These are phyloP conservation scores for Dipodomys merriami DNA, from an alignment of 2,113 vertebrate genomes.

Conservation along the genomic window DNA sequence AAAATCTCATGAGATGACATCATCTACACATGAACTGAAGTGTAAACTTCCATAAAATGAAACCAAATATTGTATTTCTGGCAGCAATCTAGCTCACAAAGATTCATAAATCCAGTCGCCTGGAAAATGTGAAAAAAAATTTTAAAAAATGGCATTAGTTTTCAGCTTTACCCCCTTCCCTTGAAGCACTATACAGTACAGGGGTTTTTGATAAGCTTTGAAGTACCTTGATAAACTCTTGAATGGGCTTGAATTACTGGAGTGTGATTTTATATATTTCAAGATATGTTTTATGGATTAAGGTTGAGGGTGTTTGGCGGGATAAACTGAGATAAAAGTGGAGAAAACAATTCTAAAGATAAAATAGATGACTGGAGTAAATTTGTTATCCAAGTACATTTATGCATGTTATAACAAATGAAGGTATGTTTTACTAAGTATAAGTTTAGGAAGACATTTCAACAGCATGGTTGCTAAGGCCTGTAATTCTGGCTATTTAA, in stretches of 20 bases:
- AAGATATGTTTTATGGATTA: neutral
- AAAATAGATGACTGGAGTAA: neutral
- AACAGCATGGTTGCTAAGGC: too few species aligned
- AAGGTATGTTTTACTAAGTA: too few species aligned
- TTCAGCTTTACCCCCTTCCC: neutral
- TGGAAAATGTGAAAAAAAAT: neutral
- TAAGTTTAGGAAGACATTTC: too few species aligned
- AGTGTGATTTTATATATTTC: neutral
- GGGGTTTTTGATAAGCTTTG: neutral
- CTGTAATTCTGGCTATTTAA: too few species aligned
- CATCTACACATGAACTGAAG: slow-evolving; percentile 22
- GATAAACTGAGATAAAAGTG: neutral
- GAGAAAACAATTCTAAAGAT: neutral
- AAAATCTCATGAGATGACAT: slow-evolving; percentile 59
- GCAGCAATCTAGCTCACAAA: slow-evolving; percentile 29
- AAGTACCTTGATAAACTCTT: too few species aligned
- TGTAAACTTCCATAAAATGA: slow-evolving; percentile 23
- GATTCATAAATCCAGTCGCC: neutral
- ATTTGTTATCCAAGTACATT: too few species aligned
- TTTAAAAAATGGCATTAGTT: neutral
- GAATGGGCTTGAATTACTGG: neutral
- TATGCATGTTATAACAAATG: too few species aligned
- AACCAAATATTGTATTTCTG: slow-evolving; percentile 51
- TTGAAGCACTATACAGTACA: neutral
- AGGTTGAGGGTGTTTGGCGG: neutral